These are phyloP conservation scores for Aplidium turbinatum DNA, from an alignment of 23 tunicate genomes.

Conservation along the genomic window DNA sequence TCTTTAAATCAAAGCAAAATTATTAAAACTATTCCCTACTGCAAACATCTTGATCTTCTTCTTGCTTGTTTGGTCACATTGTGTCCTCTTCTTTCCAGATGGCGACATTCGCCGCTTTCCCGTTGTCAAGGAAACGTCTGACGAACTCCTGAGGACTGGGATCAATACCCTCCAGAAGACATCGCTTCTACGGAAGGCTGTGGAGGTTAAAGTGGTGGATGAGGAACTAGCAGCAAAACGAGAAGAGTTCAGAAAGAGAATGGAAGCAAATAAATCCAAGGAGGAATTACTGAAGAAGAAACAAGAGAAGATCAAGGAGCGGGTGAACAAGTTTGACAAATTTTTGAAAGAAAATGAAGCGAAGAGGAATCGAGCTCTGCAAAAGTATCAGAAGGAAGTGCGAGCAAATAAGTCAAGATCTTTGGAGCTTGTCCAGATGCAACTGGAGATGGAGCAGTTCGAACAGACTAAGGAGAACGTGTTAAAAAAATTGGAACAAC, in stretches of 20 bases:
- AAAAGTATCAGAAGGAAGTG: constrained; percentile 78
- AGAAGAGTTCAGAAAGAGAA: constrained; percentile 62
- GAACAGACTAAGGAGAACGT: constrained; percentile 20
- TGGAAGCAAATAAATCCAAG: constrained; percentile 63
- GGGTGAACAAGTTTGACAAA: constrained; percentile 72
- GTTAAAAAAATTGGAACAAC: constrained; percentile 37
- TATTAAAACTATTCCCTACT: too few species aligned
- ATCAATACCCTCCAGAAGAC: constrained; percentile 85
- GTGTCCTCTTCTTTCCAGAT: constrained; percentile 17
- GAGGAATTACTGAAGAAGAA: constrained; percentile 51
- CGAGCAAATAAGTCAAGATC: constrained; percentile 48
- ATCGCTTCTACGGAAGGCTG: constrained; percentile 79
- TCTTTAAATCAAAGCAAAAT: too few species aligned
- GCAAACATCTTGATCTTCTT: too few species aligned
- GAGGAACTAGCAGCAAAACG: constrained; percentile 72
- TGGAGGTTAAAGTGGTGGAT: constrained; percentile 74
- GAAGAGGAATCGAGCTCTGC: constrained; percentile 69
- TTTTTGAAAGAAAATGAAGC: constrained; percentile 90
- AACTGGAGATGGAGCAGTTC: constrained; percentile 47
- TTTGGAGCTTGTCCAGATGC: constrained; percentile 31
- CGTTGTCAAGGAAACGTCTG: constrained; percentile 86
- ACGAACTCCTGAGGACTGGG: constrained; percentile 66
- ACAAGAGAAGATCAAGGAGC: constrained; percentile 77
- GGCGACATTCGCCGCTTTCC: constrained; percentile 80
- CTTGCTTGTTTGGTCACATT: too few species aligned